Base-by-base conservation (phyloP, 2,888 invertebrate genomes). In the Aporophyla nigra region DNA sequence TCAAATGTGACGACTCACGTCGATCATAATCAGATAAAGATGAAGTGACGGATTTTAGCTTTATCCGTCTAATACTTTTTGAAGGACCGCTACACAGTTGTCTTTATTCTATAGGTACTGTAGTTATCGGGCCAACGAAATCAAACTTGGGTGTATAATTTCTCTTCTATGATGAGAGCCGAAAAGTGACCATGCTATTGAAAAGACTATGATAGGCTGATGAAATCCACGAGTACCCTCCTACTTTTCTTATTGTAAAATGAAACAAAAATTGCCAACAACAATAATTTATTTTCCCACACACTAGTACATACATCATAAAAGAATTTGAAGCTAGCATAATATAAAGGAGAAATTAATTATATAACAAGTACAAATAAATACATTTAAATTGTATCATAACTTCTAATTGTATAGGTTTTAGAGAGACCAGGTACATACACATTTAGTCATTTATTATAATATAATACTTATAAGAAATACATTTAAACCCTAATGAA, bases 211-310 rank as follows among this genome's bases (percentile, higher is more conserved):
- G 27, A 27, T 43, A 51, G 19, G n/a, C 14, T 78, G 43, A 9
- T 49, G 3, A 71, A 54, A 49, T 71, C 6, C 33, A 46, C 12
- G n/a, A 49, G 16, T 51, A 12, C 24, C 16, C 5, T 21, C 59
- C 33, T 58, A 58, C 16, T 19, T 40, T 49, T 59, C 24, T 16
- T 9, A 54, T 21, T 53, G 46, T 5, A 51, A 67, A 83, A 77
- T 69, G 1, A 79, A 78, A 80, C 86, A 86, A 79, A 88, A 89
- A 78, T 59, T 92, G 94, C 93, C 96, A 96, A 96, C 96, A 96
- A 96, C 96, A 96, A 95, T 96, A 95, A 93, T 96, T 95, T 96
- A 96, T 94, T 95, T 94, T 93, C 91, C 91, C 94, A 93, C 94
- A 95, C 94, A 95, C 93, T 93, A 93, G 88, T 91, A 92, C 90